Conservation (phyloP, 2,113 vertebrate species). For the Accipiter cooperii region DNA sequence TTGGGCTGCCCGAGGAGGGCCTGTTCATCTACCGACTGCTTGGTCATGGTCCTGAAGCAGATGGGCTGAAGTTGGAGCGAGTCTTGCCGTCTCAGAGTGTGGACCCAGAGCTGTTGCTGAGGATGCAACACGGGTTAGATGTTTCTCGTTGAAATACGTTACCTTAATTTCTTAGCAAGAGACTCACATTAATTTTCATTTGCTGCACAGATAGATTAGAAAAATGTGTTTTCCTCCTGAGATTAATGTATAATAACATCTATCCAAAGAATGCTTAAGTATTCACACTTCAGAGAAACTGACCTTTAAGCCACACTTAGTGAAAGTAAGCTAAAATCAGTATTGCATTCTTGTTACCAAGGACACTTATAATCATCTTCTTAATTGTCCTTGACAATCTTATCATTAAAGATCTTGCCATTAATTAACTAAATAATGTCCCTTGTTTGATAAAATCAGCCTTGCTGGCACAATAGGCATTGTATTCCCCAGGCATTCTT, state of each 20-base stretch:
- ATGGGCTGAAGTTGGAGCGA: neutral
- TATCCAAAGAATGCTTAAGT: conserved; percentile 67
- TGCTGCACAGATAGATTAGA: conserved; percentile 3
- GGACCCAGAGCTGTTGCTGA: neutral
- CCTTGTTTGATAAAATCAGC: conserved; percentile 65
- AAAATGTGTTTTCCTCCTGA: conserved; percentile 32
- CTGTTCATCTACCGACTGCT: neutral
- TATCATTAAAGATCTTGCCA: conserved; percentile 74
- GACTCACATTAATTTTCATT: conserved; percentile 25
- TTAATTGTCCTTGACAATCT: conserved; percentile 80
- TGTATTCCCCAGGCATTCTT: conserved; percentile 67
- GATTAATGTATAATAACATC: conserved; percentile 63
- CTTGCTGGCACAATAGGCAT: conserved; percentile 69
- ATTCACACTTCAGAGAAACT: conserved; percentile 77
- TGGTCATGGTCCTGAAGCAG: neutral
- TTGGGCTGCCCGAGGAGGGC: neutral
- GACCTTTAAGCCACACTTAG: conserved; percentile 77
- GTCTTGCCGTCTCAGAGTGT: neutral
- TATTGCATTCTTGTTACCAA: conserved; percentile 76
- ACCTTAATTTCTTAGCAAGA: conserved; percentile 4
- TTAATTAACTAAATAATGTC: conserved; percentile 76
- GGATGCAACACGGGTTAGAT: neutral
- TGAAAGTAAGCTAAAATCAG: conserved; percentile 74
- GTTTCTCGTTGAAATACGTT: neutral
- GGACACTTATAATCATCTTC: conserved; percentile 79